A percentile compares a stretch with the other conserved stretches of the same genome.
phyloP scores from a whole-genome alignment of 1,140 invertebrate species.

The Heliconius himera region DNA sequence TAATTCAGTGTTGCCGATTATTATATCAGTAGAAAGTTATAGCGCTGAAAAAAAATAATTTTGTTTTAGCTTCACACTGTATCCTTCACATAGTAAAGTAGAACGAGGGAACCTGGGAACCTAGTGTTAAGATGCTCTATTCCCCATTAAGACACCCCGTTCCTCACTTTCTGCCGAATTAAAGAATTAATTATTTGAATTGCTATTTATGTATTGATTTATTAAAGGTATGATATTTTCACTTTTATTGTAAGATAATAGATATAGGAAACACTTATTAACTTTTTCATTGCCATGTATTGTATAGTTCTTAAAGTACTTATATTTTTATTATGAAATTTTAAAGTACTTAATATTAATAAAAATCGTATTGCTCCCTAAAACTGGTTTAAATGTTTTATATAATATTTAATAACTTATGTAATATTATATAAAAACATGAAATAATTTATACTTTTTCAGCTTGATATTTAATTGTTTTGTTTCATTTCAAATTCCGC shows the following conservation, averaged over 20 bases:
- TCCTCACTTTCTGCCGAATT: too few relatives aligned
- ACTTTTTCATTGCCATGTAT: not conserved
- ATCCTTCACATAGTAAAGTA: too few relatives aligned
- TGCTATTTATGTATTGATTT: not conserved
- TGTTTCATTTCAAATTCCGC: too few relatives aligned
- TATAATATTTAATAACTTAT: too few relatives aligned
- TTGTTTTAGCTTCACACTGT: too few relatives aligned
- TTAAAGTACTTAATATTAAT: not conserved
- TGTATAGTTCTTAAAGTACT: not conserved
- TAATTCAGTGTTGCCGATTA: slow-evolving; percentile 44
- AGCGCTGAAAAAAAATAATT: not conserved
- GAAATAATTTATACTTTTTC: too few relatives aligned
- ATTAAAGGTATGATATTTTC: not conserved
- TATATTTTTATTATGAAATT: not conserved
- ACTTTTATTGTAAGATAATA: not conserved
- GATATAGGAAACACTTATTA: not conserved
- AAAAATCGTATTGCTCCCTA: not conserved
- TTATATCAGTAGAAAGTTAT: slow-evolving; percentile 49
- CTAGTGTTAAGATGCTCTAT: too few relatives aligned
- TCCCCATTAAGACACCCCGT: too few relatives aligned
- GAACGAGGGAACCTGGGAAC: too few relatives aligned
- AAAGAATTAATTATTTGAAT: not conserved
- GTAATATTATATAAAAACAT: too few relatives aligned
- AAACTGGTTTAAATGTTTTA: too few relatives aligned
- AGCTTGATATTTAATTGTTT: too few relatives aligned